These are phyloP conservation scores for Drosophila obscura DNA, from an alignment of 1,140 invertebrate species.

Conservation along the genomic window DNA sequence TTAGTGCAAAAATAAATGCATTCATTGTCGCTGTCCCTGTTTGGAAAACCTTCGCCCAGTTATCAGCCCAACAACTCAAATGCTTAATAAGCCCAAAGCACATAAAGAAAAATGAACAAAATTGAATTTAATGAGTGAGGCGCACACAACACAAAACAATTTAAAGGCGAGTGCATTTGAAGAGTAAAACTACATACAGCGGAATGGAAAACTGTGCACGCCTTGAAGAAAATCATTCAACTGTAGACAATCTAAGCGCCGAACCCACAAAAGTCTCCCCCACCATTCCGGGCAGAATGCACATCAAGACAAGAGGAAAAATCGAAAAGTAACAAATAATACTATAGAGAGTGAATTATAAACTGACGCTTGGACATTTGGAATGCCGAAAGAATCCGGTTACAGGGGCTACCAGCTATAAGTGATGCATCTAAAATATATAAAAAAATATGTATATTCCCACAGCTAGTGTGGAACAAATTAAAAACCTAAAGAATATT, in stretches of 20 bases:
- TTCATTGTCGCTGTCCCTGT: neutral
- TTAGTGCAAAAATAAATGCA: neutral
- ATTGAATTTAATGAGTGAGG: slow-evolving; percentile 70
- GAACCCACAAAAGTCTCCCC: slow-evolving; percentile 48
- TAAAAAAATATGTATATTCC: too few species aligned
- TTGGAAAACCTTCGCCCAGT: neutral
- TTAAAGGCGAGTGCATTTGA: slow-evolving; percentile 60
- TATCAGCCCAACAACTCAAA: slow-evolving; percentile 14
- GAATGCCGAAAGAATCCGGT: slow-evolving; percentile 32
- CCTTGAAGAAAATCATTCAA: slow-evolving; percentile 79
- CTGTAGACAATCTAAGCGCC: slow-evolving; percentile 63
- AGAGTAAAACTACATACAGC: slow-evolving; percentile 42
- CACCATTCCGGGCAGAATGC: slow-evolving; percentile 15
- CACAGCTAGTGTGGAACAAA: too few species aligned
- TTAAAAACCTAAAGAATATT: neutral
- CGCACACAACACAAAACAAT: slow-evolving; percentile 54
- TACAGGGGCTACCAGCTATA: slow-evolving; percentile 32
- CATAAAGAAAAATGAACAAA: slow-evolving; percentile 43
- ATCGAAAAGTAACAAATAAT: slow-evolving; percentile 20
- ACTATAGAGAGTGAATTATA: slow-evolving; percentile 51
- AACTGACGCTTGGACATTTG: slow-evolving; percentile 69
- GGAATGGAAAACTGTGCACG: slow-evolving; percentile 67
- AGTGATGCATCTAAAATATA: neutral
- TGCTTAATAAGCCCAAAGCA: slow-evolving; percentile 24
- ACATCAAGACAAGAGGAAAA: slow-evolving; percentile 28